These are phyloP conservation scores for Orchestes rusci DNA, from an alignment of 2,888 invertebrate species.

Conservation along the genomic window DNA sequence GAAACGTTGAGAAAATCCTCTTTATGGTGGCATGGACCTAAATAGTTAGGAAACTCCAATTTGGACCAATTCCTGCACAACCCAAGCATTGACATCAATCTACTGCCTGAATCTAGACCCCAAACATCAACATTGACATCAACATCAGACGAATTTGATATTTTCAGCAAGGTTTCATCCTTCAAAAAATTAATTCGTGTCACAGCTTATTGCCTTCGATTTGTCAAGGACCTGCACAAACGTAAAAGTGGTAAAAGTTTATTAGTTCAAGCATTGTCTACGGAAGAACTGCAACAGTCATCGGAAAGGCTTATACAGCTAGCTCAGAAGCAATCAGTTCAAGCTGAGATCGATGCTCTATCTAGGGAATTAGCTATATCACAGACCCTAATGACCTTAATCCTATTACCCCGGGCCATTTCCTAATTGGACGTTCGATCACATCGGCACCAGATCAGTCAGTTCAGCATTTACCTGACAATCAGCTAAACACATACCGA, in stretches of 20 bases:
- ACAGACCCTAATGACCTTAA: too few relatives aligned
- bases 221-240: not conserved
- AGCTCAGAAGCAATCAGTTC: not conserved
- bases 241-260: not conserved
- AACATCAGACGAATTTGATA: not conserved
- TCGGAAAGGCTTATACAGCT: not conserved
- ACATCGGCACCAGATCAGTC: not conserved
- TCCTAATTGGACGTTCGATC: too few relatives aligned
- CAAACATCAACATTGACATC: too few relatives aligned
- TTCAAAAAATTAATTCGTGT: not conserved
- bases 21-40: conserved; percentile 1
- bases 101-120: too few relatives aligned
- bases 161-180: not conserved
- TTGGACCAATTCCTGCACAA: too few relatives aligned
- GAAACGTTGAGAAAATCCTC: not conserved
- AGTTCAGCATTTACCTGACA: not conserved
- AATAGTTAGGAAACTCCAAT: too few relatives aligned
- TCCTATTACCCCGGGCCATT: too few relatives aligned
- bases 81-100: too few relatives aligned
- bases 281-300: not conserved
- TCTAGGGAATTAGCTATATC: too few relatives aligned
- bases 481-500: not conserved
- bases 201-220: not conserved
- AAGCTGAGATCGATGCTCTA: not conserved
- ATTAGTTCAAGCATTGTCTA: not conserved